A percentile compares a stretch with the other conserved stretches of the same genome.
Evolutionary conservation across 64 coral and sea anemone species (phyloP).

Genomic region (Catalaphyllia jardinei): DNA sequence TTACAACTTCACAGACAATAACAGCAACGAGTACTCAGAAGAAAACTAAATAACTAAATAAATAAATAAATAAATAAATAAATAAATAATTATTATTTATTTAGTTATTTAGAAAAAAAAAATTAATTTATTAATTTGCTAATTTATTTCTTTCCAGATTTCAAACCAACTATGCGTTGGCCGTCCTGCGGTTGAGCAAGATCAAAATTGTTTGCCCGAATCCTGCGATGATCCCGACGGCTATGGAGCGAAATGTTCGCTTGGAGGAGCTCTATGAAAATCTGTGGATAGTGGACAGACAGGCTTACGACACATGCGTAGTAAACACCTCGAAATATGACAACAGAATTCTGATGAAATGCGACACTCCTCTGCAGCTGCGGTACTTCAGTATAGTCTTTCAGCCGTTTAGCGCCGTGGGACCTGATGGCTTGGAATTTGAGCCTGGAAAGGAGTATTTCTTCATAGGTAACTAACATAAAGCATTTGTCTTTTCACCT

Average conservation of each 20-base stretch:
- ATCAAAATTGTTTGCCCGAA: conserved; percentile 80
- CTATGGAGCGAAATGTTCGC: conserved; percentile 40
- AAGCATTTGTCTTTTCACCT: not conserved
- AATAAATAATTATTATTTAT: no score
- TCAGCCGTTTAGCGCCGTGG: conserved; percentile 59
- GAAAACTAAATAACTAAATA: no score
- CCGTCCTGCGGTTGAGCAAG: conserved; percentile 35
- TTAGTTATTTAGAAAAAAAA: no score
- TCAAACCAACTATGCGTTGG: conserved; percentile 20
- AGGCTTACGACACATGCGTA: conserved; percentile 57
- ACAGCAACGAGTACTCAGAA: no score
- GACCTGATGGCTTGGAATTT: conserved; percentile 52
- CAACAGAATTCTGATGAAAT: conserved; percentile 44
- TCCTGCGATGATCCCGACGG: conserved; percentile 66
- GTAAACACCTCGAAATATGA: conserved; percentile 21
- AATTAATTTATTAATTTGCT: not conserved
- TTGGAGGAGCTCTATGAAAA: conserved; percentile 72
- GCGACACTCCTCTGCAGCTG: conserved; percentile 45
- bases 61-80: no score
- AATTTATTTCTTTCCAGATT: conserved; percentile 17
- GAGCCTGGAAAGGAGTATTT: conserved; percentile 61
- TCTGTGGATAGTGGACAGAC: conserved; percentile 76
- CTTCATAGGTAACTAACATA: conserved; percentile 36
- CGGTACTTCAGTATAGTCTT: conserved; percentile 55
- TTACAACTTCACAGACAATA: no score